Base-by-base conservation (phyloP, 2,888 invertebrate genomes). In the Nebria brevicollis region DNA sequence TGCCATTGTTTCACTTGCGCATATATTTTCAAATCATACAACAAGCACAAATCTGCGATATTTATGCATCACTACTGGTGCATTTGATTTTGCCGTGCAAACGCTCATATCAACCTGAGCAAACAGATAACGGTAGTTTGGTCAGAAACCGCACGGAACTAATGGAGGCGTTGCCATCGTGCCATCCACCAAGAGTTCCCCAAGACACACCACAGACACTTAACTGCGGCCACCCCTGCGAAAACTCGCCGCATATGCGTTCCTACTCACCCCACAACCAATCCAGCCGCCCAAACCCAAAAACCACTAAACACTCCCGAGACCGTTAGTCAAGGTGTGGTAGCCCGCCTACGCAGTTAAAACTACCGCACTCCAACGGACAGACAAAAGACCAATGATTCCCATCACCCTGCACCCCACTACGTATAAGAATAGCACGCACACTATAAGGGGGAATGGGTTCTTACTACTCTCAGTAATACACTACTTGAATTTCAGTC, bases 271-370 rank as follows among this genome's bases (percentile, higher is more conserved):
- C 20, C 26, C 70, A 68, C 70, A 11, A 54, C 54, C 34, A 34
- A 34, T 34, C 34, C 34, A 26, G 26, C 26, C 15, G 34, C 70
- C 26, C 25, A 13, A 4, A 11, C 66, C 11, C 15, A 25, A 66
- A 20, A 70, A 70, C 70, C 70, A 70, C 70, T 70, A 70, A 70
- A 70, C 25, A 70, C 70, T 70, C 34, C 26, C 26, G 25, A 34
- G 34, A 70, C 70, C 70, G 70, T 70, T 70, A 70, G 70, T 70
- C 70, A 70, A 70, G 70, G 70, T 70, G 70, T 70, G 25, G 26
- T 25, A 26, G 15, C 20, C 11, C 70, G 26, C 25, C 70, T 25
- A 26, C 25, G 8, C 70, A 70, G 70, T 70, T 70, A 70, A 54
- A 54, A 13, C 54, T 54, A 54, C 54, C 13, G 54, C 54, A 13